A percentile compares a stretch with the other conserved stretches of the same genome.
These are phyloP conservation scores for Lepilemur septentrionalis DNA, from an alignment of 2,797 vertebrate species.

Conservation along the genomic window DNA sequence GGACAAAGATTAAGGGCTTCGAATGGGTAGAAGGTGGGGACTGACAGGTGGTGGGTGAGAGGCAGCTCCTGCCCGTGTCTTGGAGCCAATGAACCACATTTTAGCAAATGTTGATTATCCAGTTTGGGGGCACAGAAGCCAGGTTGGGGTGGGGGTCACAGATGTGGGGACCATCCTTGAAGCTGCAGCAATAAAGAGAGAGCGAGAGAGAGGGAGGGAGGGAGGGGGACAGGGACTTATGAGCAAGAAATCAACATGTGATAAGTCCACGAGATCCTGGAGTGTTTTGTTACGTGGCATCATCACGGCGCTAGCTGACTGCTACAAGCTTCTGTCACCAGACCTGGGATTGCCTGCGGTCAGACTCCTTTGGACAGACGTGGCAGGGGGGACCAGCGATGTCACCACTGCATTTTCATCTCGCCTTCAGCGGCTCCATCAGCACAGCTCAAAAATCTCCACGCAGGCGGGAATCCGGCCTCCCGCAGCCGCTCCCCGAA, in stretches of 20 bases:
- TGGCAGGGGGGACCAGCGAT: neutral
- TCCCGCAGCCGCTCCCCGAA: neutral
- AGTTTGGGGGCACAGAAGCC: neutral
- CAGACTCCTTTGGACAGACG: neutral
- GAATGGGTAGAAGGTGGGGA: neutral
- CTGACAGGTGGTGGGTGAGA: neutral
- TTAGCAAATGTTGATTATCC: neutral
- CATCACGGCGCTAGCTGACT: neutral
- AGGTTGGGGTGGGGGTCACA: neutral
- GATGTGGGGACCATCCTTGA: neutral
- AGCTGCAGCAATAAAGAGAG: too few relatives aligned
- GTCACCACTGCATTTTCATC: fast-evolving
- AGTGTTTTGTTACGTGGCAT: neutral
- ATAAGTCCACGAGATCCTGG: fast-evolving
- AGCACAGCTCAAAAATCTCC: neutral
- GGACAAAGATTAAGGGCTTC: too few relatives aligned
- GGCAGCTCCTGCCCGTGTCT: neutral
- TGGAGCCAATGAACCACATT: neutral
- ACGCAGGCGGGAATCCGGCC: neutral
- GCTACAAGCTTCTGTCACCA: neutral
- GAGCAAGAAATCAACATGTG: neutral
- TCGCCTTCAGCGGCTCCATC: neutral
- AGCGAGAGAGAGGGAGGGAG: neutral
- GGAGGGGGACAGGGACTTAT: neutral
- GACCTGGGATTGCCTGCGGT: neutral